Percentiles rank a stretch among this genome's conserved stretches.
Evolutionary conservation across 2,113 vertebrate genomes (phyloP).

Genomic region (Cyphomyrus discorhynchus): DNA sequence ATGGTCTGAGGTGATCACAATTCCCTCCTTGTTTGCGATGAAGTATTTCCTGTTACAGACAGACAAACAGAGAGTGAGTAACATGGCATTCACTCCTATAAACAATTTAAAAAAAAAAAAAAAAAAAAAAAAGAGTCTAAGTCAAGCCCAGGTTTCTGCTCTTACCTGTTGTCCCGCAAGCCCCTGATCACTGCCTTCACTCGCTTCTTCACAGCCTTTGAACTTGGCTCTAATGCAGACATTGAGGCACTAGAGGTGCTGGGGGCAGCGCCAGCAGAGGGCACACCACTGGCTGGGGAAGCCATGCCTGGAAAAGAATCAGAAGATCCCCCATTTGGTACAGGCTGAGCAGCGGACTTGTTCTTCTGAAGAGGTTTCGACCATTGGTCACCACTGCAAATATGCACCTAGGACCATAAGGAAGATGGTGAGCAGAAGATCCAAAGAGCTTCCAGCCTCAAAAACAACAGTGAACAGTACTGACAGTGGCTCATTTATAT

Average conservation of each 20-base stretch:
- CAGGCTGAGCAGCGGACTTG: not conserved
- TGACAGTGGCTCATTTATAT: not conserved
- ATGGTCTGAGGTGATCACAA: constrained; percentile 58
- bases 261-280: not conserved
- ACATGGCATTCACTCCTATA: not conserved
- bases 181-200: constrained; percentile 42
- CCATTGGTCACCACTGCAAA: constrained; percentile 53
- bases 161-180: constrained; percentile 49
- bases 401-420: constrained; percentile 32
- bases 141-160: not conserved
- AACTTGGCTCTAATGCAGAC: constrained; percentile 22
- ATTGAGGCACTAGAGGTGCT: not conserved
- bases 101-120: not conserved
- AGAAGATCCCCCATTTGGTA: not conserved
- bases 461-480: not conserved
- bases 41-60: constrained; percentile 53
- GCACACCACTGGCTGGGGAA: not conserved
- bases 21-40: constrained; percentile 60
- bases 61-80: not conserved
- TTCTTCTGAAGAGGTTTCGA: constrained; percentile 23
- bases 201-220: constrained; percentile 45
- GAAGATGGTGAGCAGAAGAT: not conserved
- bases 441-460: not conserved
- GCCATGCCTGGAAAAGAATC: not conserved
- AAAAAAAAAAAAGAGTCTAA: not conserved